Conservation (phyloP, 2,113 vertebrate genomes). For the Pelusios castaneus region DNA sequence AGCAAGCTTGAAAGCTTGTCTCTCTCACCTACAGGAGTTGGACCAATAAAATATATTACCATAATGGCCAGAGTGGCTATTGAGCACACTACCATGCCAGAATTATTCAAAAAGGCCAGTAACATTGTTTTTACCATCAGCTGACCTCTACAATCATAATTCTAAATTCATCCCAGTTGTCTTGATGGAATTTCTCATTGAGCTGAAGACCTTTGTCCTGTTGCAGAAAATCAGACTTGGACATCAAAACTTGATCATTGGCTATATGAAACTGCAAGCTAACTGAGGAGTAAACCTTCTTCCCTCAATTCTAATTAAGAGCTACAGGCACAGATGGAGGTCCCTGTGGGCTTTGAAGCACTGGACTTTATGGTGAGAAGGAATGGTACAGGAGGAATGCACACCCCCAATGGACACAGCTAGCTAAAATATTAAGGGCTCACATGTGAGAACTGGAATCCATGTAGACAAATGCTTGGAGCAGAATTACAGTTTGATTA, state of each 20-base stretch:
- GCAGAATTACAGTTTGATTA: not conserved
- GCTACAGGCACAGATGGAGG: not conserved
- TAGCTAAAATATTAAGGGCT: not conserved
- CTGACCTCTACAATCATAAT: not conserved
- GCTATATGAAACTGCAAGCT: not conserved
- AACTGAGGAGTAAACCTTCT: not conserved
- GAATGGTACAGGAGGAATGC: not conserved
- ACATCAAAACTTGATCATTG: not conserved
- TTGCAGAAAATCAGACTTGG: too few species aligned
- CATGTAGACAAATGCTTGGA: not conserved
- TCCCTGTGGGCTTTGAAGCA: not conserved
- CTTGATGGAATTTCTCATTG: too few species aligned
- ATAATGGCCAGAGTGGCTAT: too few species aligned
- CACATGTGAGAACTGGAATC: not conserved
- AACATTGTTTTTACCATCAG: not conserved
- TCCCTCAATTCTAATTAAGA: not conserved
- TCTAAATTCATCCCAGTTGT: not conserved
- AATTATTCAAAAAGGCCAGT: not conserved
- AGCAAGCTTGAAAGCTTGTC: too few species aligned
- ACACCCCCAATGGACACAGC: not conserved
- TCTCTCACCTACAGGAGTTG: too few species aligned
- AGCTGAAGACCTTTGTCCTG: too few species aligned
- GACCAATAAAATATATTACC: too few species aligned
- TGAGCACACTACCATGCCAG: too few species aligned
- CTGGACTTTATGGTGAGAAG: not conserved